Conservation (phyloP, 2,797 vertebrate species). For the Nothura maculosa region DNA sequence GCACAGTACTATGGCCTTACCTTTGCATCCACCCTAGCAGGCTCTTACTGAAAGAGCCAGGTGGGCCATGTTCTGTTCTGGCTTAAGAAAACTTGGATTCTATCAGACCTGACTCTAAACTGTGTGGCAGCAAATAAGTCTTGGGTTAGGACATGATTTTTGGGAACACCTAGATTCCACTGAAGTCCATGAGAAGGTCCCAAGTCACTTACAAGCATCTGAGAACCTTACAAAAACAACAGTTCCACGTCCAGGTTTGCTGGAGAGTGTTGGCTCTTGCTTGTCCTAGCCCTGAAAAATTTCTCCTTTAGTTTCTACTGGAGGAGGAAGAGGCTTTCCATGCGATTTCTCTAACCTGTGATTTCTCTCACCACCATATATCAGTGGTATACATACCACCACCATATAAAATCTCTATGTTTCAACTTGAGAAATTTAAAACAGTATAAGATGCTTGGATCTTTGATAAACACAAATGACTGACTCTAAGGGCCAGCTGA, state of each 20-base stretch:
- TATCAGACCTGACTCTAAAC: not conserved
- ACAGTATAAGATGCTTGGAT: not conserved
- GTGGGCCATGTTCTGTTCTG: not conserved
- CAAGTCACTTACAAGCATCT: not conserved
- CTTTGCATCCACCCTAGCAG: not conserved
- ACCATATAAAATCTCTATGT: not conserved
- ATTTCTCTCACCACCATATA: not conserved
- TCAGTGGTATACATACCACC: not conserved
- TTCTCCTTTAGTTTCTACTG: not conserved
- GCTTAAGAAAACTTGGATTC: not conserved
- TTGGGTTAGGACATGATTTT: not conserved
- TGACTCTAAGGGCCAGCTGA: not conserved
- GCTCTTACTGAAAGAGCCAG: not conserved
- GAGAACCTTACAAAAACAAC: not conserved
- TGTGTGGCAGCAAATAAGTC: not conserved
- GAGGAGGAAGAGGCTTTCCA: not conserved
- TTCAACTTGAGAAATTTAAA: not conserved
- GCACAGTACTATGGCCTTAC: not conserved
- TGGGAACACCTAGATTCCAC: not conserved
- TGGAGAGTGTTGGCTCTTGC: rapidly evolving
- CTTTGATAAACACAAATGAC: not conserved
- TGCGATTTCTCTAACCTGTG: not conserved
- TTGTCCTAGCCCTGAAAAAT: not conserved
- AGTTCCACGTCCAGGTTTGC: not conserved
- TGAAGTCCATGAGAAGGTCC: not conserved